Evolutionary conservation across 2,797 vertebrate genomes (phyloP), one percentile per base, ranked within the genome.

Genomic region (Hephaestus fuliginosus): DNA sequence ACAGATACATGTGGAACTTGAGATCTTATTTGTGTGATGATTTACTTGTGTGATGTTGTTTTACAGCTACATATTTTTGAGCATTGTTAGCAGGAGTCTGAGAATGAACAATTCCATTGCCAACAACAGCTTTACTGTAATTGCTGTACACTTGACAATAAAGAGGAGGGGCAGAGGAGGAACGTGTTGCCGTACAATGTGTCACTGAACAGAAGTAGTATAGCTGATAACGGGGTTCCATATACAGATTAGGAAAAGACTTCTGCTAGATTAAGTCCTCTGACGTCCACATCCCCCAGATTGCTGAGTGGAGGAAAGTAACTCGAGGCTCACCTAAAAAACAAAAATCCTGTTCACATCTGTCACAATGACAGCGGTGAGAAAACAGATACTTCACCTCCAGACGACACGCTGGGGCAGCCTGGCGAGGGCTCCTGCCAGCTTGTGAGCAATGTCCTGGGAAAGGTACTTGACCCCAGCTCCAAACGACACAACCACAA

Each of bases 401-500:
- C 98, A 99, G 88, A 99, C 95, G 55, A 99, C 97, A 76, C 96
- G 96, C 90, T 99, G 98, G 20, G 96, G 97, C 82, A 99, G 93
- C 65, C 96, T 96, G 44, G 95, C 96, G 65, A 99, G 93, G 10
- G 98, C 98, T 22, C 96, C 97, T 0, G 98, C 97, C 83, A 99
- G 88, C 91, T 98, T 99, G 86, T 95, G 91, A 36, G 98, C 96
- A 46, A 99, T 97, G 58, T 99, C 98, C 77, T 98, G 96, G 0
- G 98, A 99, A 74, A 99, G 96, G 85, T 97, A 99, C 88, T 99
- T 99, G 74, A 99, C 98, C 52, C 98, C 98, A 0, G 98, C 98
- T 74, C 98, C 98, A 39, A 99, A 99, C 0, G 98, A 99, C 70
- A 99, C 98, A 1, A 99, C 95, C 75, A 99, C 96, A 76, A 99